These are phyloP conservation scores for Eulemur coronatus DNA, from an alignment of 2,797 vertebrate genomes.

Conservation along the genomic window DNA sequence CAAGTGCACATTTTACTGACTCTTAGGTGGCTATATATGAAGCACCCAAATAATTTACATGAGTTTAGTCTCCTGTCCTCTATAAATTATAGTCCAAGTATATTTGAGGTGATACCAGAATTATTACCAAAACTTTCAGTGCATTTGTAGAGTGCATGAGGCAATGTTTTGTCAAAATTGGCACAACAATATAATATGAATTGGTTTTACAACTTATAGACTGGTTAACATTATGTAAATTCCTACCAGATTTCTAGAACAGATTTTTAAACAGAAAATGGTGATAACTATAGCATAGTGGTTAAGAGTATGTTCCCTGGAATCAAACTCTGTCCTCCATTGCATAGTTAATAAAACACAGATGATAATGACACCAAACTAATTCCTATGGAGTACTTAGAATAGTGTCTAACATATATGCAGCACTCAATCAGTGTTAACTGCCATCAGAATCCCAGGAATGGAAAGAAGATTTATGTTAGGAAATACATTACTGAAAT, in stretches of 20 bases:
- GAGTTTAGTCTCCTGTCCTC: not conserved
- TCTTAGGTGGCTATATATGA: not conserved
- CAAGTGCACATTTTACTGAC: not conserved
- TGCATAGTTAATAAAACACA: not conserved
- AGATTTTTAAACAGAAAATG: not conserved
- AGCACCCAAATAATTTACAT: not conserved
- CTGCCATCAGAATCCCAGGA: not conserved
- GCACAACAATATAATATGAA: not conserved
- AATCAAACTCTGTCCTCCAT: not conserved
- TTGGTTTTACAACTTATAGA: not conserved
- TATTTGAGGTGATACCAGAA: not conserved
- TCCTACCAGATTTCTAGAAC: not conserved
- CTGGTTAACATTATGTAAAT: not conserved
- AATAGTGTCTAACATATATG: not conserved
- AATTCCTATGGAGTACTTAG: not conserved
- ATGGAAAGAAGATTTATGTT: not conserved
- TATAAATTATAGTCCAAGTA: not conserved
- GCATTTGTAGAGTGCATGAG: not conserved
- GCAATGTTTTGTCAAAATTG: not conserved
- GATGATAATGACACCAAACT: not conserved
- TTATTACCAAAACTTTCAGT: not conserved
- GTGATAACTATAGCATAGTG: not conserved
- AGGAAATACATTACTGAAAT: not conserved
- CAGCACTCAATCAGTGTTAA: not conserved
- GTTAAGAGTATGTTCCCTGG: not conserved